Evolutionary conservation across 1,140 invertebrate genomes (phyloP).

Genomic region (Pseudomyrmex dendroicus): DNA sequence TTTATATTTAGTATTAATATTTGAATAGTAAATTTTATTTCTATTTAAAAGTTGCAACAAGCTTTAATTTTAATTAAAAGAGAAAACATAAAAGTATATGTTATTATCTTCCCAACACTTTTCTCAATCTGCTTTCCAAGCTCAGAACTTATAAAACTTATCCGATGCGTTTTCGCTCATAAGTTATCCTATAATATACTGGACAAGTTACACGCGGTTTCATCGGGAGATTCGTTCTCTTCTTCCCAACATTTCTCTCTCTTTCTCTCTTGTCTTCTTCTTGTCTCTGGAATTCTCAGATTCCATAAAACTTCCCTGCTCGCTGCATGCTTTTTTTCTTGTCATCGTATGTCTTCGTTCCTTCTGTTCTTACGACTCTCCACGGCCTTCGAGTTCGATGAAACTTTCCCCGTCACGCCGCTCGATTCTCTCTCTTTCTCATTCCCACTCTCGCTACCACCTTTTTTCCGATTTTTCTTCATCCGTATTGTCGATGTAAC

Average conservation of each 20-base stretch:
- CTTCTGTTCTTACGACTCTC: constrained; percentile 53
- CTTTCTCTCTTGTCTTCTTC: constrained; percentile 40
- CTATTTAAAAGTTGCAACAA: background rate
- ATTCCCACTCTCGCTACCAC: background rate
- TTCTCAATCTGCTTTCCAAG: constrained; percentile 36
- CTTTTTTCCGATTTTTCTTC: constrained; percentile 41
- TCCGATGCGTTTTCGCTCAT: constrained; percentile 42
- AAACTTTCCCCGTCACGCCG: constrained; percentile 60
- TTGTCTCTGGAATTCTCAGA: constrained; percentile 52
- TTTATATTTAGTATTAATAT: background rate
- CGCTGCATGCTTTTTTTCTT: constrained; percentile 43
- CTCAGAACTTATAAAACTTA: constrained; percentile 40
- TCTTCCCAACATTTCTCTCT: background rate
- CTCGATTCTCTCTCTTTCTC: background rate
- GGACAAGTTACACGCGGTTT: constrained; percentile 51
- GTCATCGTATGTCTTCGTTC: constrained; percentile 33
- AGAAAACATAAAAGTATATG: background rate
- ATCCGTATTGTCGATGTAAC: constrained; percentile 54
- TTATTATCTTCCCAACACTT: constrained; percentile 17
- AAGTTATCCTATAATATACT: constrained; percentile 59
- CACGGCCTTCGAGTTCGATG: constrained; percentile 58
- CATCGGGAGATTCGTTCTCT: constrained; percentile 29
- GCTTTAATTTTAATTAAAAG: constrained; percentile 22
- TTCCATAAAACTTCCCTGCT: constrained; percentile 64
- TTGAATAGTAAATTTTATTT: no score